Evolutionary conservation across 2,888 invertebrate species (phyloP), one percentile per base, ranked within the genome.

Genomic region (Theretra japonica): DNA sequence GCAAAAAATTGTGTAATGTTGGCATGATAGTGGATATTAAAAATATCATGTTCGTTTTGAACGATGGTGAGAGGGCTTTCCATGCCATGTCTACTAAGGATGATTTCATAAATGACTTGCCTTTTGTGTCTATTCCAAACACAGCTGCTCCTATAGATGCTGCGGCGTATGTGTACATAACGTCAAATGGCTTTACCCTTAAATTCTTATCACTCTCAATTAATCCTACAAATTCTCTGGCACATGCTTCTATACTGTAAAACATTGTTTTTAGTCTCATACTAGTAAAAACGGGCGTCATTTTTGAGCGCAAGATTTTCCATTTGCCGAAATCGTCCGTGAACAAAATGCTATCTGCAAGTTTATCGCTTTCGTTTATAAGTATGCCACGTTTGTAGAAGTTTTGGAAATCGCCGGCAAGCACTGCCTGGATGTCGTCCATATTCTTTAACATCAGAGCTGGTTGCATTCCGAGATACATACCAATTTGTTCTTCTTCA

Each of bases 231-330:
- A 92, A 92, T 76, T 91, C 89, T 2, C 79, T 78, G 0, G 86
- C 88, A 75, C 88, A 88, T 69, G 84, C 82, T 1, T 88, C 87
- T 57, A 94, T 80, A 6, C 89, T 87, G 30, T 83, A 83, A 73
- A 89, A 93, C 90, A 93, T 91, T n/a, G 89, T 88, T 73, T 89
- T 92, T 0, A 94, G 79, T 75, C 88, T 91, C 0, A 81, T 75
- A 30, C 85, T 86, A 0, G 91, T 91, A 73, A 94, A 93, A 1
- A 89, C 83, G 2, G 93, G 91, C 1, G 91, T 82, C 3, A 94
- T 72, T 76, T 92, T 94, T 28, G 90, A 88, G 19, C 93, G 81
- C 0, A 94, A 71, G 0, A 90, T 76, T 75, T 88, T 89, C 94
- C 94, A 94, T 56, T 84, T 83, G 17, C 76, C 70, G 71, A 84